Base-by-base conservation (phyloP, 1,140 invertebrate genomes). In the Heliconius himera region DNA sequence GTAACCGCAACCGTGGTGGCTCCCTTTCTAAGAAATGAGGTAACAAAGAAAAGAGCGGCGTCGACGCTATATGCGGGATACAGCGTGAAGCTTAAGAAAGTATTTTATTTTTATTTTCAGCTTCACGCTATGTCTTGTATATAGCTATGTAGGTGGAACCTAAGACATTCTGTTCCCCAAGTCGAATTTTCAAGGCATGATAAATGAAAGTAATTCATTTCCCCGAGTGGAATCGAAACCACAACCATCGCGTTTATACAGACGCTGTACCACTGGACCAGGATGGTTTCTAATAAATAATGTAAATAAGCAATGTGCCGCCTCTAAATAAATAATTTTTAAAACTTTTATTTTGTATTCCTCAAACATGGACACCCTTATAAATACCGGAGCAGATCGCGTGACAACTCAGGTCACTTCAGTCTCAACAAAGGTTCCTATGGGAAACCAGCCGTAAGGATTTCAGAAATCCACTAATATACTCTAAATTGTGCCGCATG, bases 371-470 rank as follows among this genome's bases (percentile, higher is more conserved):
- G 82, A 49, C 80, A 75, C 73, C 71, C 51, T 79, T 81, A 51
- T 54, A 77, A 80, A 83, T 85, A 87, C 82, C 85, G 80, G 80
- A 85, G 84, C 73, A 78, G 82, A 88, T 90, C 87, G 89, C 89
- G 87, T 90, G 89, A 88, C 88, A 89, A 85, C 79, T 74, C 74
- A 75, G 77, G 78, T 76, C 74, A 71, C 73, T 81, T 80, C 77
- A 82, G 70, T 38, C 36, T 38, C n/a, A 74, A 22, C 83, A 70
- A 56, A 78, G 81, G 87, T 91, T 91, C 89, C 89, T 90, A 89
- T 91, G 89, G 89, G 89, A 91, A 91, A 82, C 77, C 83, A 76
- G 83, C 81, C 84, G 85, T 82, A 83, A 86, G 82, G 85, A 83
- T 80, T 84, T 84, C 78, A 79, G 84, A 85, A 88, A 90, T 89